Conservation (phyloP, 2,113 vertebrate species). For the Malurus melanocephalus region DNA sequence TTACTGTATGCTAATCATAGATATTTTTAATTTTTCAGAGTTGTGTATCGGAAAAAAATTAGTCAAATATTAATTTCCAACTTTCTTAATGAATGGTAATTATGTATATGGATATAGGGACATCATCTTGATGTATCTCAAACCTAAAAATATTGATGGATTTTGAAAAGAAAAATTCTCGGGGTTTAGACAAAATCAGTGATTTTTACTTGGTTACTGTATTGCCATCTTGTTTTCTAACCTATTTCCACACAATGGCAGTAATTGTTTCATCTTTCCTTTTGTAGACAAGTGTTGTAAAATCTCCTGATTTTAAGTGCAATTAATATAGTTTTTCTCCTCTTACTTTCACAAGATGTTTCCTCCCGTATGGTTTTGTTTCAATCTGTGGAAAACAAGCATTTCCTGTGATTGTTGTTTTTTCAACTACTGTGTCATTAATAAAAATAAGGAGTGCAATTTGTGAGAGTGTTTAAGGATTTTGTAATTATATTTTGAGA, state of each 20-base stretch:
- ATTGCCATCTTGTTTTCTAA: not conserved
- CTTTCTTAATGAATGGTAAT: not conserved
- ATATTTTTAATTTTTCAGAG: not conserved
- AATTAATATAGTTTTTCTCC: not conserved
- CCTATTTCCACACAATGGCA: not conserved
- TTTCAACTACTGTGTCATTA: not conserved
- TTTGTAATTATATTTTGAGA: not conserved
- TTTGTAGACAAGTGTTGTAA: not conserved
- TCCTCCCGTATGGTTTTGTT: not conserved
- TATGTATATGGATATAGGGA: not conserved
- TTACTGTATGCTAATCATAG: not conserved
- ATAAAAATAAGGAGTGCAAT: not conserved
- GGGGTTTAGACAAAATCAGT: not conserved
- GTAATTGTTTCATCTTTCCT: not conserved
- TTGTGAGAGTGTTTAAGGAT: not conserved
- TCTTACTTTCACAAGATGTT: conserved; percentile 28
- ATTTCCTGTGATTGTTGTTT: conserved; percentile 17
- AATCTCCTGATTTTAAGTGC: not conserved
- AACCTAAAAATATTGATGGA: not conserved
- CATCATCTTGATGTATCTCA: not conserved
- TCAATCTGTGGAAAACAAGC: not conserved
- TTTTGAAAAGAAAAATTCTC: not conserved
- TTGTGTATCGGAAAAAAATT: not conserved
- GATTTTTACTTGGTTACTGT: not conserved
- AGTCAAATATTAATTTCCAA: not conserved